Base-by-base conservation (phyloP, 2,797 vertebrate genomes). In the Acomys russatus region DNA sequence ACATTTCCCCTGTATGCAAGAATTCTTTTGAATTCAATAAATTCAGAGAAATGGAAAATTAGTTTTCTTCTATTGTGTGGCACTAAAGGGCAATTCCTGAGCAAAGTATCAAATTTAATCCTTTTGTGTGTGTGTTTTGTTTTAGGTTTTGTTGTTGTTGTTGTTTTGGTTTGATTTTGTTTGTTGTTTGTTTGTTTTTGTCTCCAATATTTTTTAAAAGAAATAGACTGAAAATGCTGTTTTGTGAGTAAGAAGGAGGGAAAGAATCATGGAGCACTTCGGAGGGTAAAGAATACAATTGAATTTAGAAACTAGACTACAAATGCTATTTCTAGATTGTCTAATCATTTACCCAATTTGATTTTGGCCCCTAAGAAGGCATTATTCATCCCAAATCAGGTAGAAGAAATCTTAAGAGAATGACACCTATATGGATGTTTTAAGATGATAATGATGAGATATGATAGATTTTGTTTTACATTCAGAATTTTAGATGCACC, bases 1-100 rank as follows among this genome's bases (percentile, higher is more conserved):
- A 51, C 4, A 28, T 78, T 0, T 1, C 1, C 33, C 49, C 28
- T 3, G 30, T 18, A 33, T 15, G 0, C 12, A 78, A 20, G 17
- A 33, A 54, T 78, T 8, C 15, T 10, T 78, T 54, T 33, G 49
- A 78, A 51, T 4, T 7, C 44, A 25, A 51, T 51, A 77, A 30
- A 54, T 33, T 78, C 28, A 54, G 49, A 30, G 28, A 25, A 33
- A 51, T 15, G 15, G 8, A 18, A 78, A 33, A 33, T 10, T 33
- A 33, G 8, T 78, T 33, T 54, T 33, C 15, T 33, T 78, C 25
- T 56, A 56, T 22, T 4, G 17, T n/a, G 10, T 79, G 51, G n/a
- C 30, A n/a, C 77, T 56, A 20, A n/a, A 5, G 1, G 9, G 4
- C 10, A 33, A 28, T 54, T 28, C 28, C 49, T 54, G 7, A 44